phyloP scores from a whole-genome alignment of 2,113 vertebrate species.

The Phaetusa simplex region DNA sequence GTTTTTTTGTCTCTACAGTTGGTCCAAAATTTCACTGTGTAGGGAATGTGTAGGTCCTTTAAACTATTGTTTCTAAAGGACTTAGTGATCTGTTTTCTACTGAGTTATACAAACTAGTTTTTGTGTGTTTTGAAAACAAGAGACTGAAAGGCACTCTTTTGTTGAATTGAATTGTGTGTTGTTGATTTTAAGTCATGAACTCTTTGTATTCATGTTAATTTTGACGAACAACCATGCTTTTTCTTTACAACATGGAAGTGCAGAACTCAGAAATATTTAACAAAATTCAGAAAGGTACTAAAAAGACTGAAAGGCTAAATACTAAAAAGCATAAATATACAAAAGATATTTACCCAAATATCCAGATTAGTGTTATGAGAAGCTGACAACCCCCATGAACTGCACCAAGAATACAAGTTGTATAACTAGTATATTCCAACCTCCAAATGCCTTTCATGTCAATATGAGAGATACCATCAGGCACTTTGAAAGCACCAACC shows the following conservation, averaged over 20 bases:
- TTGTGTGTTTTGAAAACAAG: not conserved
- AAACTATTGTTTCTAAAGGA: not conserved
- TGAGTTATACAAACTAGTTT: not conserved
- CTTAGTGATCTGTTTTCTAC: not conserved
- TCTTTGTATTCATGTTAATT: not conserved
- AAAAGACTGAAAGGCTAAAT: not conserved
- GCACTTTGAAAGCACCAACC: conserved; percentile 69
- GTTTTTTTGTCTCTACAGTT: not conserved
- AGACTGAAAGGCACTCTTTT: not conserved
- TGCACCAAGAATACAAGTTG: not conserved
- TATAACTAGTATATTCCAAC: conserved; percentile 59
- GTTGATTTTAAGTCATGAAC: not conserved
- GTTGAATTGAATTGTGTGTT: not conserved
- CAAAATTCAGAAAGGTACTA: not conserved
- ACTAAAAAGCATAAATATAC: not conserved
- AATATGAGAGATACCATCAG: conserved; percentile 74
- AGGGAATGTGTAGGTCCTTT: not conserved
- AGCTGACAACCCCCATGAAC: not conserved
- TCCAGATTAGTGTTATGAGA: not conserved
- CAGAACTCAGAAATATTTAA: not conserved
- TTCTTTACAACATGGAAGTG: not conserved
- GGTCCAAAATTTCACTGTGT: not conserved
- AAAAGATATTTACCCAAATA: not conserved
- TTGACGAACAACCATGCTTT: not conserved
- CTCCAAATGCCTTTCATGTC: conserved; percentile 81